phyloP scores from a whole-genome alignment of 2,797 vertebrate genomes.

The Limnodromus scolopaceus region DNA sequence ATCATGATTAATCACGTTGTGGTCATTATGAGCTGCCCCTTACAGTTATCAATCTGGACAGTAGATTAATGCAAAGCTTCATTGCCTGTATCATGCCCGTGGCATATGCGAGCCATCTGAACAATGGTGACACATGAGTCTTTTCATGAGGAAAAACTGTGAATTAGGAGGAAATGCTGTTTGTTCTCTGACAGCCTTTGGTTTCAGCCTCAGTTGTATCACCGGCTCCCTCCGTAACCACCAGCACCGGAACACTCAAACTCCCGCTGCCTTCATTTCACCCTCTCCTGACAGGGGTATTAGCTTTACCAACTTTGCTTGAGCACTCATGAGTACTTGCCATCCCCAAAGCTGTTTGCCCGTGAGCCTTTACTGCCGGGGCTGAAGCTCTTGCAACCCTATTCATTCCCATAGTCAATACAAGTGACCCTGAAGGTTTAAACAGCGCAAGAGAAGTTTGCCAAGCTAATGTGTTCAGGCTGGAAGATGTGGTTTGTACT shows the following conservation, averaged over 20 bases:
- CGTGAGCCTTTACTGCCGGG: background rate
- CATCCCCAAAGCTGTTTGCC: background rate
- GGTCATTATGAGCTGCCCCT: constrained; percentile 55
- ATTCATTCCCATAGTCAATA: background rate
- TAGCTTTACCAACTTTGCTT: background rate
- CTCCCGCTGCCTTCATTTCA: background rate
- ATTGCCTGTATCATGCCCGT: constrained; percentile 48
- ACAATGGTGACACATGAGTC: background rate
- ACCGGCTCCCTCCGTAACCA: background rate
- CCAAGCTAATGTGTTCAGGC: rapidly evolving
- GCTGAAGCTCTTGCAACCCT: background rate
- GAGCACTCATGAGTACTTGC: background rate
- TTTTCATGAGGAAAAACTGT: background rate
- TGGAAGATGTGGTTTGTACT: background rate
- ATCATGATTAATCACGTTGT: constrained; percentile 62
- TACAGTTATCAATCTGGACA: constrained; percentile 51
- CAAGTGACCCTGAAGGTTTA: background rate
- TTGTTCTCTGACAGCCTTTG: background rate
- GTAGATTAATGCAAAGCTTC: constrained; percentile 46
- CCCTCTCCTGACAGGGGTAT: background rate
- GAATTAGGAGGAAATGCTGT: background rate
- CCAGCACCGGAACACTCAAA: background rate
- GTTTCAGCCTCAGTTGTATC: background rate
- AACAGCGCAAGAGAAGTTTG: background rate
- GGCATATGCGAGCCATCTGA: constrained; percentile 43